A percentile compares a stretch with the other conserved stretches of the same genome.
Conservation (phyloP, 2,888 invertebrate species). For the Hirtodrosophila histrioides region DNA sequence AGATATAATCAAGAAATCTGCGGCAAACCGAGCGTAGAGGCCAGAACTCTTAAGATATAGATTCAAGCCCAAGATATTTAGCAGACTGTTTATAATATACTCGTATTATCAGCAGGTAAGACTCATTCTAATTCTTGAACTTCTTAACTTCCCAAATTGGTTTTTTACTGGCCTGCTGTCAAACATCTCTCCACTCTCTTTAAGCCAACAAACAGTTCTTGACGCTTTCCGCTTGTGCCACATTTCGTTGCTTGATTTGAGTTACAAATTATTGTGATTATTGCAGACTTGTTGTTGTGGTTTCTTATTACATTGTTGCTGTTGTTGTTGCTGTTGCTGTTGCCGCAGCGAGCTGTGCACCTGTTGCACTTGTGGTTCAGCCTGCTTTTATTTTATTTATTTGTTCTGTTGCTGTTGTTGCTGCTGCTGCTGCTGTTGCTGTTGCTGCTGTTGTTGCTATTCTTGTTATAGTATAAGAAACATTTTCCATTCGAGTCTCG, state of each 20-base stretch:
- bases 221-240: constrained; percentile 66
- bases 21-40: too few species aligned
- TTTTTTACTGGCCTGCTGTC: too few species aligned
- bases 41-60: too few species aligned
- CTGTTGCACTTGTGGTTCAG: constrained; percentile 51
- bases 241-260: constrained; percentile 59
- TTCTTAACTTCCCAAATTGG: too few species aligned
- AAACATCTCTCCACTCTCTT: constrained; percentile 1
- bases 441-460: constrained; percentile 21
- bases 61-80: too few species aligned
- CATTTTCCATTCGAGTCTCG: constrained; percentile 1
- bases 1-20: too few species aligned
- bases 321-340: constrained; percentile 20
- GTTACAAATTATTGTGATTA: constrained; percentile 74
- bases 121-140: too few species aligned
- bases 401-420: constrained; percentile 16
- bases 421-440: constrained; percentile 7
- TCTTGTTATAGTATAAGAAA: not conserved
- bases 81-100: too few species aligned
- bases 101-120: too few species aligned
- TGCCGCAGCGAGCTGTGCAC: constrained; percentile 46
- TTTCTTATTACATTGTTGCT: constrained; percentile 8
- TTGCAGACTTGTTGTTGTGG: constrained; percentile 44
- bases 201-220: constrained; percentile 7
- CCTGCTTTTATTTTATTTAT: not conserved